Evolutionary conservation across 2,797 vertebrate genomes (phyloP).

Genomic region (Diceros bicornis): DNA sequence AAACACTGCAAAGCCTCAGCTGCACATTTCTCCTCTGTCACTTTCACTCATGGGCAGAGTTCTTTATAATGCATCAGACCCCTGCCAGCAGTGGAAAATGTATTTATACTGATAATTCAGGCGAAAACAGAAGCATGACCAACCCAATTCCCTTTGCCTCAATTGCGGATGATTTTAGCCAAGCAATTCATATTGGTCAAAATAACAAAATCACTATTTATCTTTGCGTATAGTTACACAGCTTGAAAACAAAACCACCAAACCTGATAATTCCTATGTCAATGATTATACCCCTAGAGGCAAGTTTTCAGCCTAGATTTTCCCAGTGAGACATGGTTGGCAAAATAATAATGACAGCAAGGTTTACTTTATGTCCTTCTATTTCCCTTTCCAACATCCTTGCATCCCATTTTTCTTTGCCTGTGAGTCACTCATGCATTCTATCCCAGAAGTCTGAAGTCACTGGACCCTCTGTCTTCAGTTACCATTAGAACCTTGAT

Average conservation of each 20-base stretch:
- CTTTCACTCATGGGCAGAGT: conserved; percentile 38
- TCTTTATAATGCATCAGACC: conserved; percentile 18
- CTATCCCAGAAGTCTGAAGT: not conserved
- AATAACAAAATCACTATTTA: conserved; percentile 70
- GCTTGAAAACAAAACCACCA: conserved; percentile 75
- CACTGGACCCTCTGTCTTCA: not conserved
- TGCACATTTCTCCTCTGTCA: conserved; percentile 66
- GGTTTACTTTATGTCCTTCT: conserved; percentile 41
- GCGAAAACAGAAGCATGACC: conserved; percentile 22
- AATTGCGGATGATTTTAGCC: not conserved
- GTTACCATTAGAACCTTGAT: not conserved
- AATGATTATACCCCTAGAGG: not conserved
- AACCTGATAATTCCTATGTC: conserved; percentile 57
- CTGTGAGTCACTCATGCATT: not conserved
- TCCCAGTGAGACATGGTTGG: conserved; percentile 48
- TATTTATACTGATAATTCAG: conserved; percentile 65
- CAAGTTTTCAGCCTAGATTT: conserved; percentile 30
- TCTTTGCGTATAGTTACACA: conserved; percentile 74
- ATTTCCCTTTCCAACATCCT: not conserved
- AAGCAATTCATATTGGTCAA: conserved; percentile 65
- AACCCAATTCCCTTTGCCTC: not conserved
- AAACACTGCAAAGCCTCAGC: conserved; percentile 42
- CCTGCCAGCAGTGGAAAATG: conserved; percentile 50
- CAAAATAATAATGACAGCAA: conserved; percentile 57
- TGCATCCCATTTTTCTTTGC: not conserved